Evolutionary conservation across 2,888 invertebrate species (phyloP).

Genomic region (Macropis europaea): DNA sequence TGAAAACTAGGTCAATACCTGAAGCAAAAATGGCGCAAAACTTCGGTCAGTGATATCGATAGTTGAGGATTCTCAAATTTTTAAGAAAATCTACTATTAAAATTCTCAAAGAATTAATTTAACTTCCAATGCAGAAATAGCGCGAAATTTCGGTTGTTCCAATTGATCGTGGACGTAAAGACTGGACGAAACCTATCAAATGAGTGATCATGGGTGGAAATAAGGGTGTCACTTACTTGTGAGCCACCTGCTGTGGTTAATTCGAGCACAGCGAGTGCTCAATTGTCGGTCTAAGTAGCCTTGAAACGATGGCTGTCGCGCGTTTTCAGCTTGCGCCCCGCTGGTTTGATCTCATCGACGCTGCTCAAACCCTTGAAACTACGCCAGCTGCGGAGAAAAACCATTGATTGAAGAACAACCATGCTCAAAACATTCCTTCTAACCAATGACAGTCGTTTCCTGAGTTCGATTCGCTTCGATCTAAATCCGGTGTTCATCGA

Average conservation of each 20-base stretch:
- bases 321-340: constrained; percentile 52
- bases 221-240: constrained; percentile 64
- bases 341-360: constrained; percentile 55
- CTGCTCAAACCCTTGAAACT: constrained; percentile 31
- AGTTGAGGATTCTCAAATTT: no score
- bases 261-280: constrained; percentile 59
- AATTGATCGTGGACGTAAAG: not conserved
- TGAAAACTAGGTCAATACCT: no score
- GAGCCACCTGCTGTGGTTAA: constrained; percentile 74
- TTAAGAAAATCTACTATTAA: no score
- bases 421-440: not conserved
- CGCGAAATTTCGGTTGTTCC: not conserved
- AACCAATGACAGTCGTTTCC: not conserved
- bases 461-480: constrained; percentile 31
- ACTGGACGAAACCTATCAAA: constrained; percentile 17
- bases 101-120: no score
- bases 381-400: constrained; percentile 51
- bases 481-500: not conserved
- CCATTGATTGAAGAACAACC: constrained; percentile 26
- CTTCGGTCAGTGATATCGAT: no score
- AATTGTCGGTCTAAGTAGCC: constrained; percentile 56
- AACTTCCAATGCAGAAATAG: not conserved
- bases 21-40: no score
- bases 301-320: constrained; percentile 53
- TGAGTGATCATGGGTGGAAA: not conserved